Evolutionary conservation across 2,797 vertebrate genomes (phyloP).

Genomic region (Aldrovandia affinis): DNA sequence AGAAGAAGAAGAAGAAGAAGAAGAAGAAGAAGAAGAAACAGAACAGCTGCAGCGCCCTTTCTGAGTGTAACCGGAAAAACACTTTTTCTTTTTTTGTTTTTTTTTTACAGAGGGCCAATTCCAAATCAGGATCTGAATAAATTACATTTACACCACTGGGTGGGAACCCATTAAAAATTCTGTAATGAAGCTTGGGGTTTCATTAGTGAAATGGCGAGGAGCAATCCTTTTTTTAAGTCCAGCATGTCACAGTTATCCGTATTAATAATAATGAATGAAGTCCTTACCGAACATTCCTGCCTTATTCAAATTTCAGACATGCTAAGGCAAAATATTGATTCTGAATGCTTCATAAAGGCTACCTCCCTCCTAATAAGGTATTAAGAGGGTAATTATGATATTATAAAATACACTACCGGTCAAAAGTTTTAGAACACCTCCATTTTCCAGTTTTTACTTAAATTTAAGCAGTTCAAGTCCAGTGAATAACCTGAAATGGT

Average conservation of each 20-base stretch:
- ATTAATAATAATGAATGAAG: not conserved
- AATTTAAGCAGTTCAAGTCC: no score
- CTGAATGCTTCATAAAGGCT: slow-evolving; percentile 5
- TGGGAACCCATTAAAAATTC: slow-evolving; percentile 45
- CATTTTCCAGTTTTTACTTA: no score
- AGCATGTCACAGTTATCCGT: slow-evolving; percentile 28
- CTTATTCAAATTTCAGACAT: slow-evolving; percentile 9
- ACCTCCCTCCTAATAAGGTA: no score
- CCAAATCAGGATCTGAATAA: slow-evolving; percentile 19
- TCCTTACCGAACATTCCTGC: not conserved
- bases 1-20: no score
- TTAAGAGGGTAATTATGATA: not conserved
- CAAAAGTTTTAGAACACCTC: no score
- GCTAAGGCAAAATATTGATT: not conserved
- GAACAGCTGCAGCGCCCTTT: slow-evolving; percentile 2
- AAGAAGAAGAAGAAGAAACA: no score
- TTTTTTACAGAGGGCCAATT: not conserved
- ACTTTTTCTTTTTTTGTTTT: no score
- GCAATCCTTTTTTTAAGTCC: slow-evolving; percentile 50
- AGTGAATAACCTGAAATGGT: no score
- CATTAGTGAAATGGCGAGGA: slow-evolving; percentile 51
- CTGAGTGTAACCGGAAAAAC: not conserved
- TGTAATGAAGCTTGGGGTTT: slow-evolving; percentile 49
- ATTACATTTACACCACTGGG: slow-evolving; percentile 10
- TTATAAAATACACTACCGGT: no score